These are phyloP conservation scores for Anoplolepis gracilipes DNA, from an alignment of 1,140 invertebrate species.

Conservation along the genomic window DNA sequence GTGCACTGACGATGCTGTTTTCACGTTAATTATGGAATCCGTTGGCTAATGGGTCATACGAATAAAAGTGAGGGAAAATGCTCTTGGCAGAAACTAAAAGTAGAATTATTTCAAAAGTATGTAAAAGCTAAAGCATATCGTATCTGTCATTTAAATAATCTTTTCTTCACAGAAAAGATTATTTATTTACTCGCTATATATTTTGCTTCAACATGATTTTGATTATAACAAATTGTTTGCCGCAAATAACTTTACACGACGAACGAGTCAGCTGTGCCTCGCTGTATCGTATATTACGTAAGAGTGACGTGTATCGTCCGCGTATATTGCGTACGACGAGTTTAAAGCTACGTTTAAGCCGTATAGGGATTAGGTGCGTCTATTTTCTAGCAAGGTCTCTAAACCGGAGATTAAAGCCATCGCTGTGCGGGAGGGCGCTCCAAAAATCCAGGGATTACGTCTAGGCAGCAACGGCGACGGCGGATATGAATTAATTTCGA, in stretches of 20 bases:
- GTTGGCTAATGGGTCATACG: conserved; percentile 50
- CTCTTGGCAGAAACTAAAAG: conserved; percentile 1
- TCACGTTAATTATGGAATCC: conserved; percentile 60
- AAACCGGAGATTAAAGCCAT: conserved; percentile 82
- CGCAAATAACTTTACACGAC: not conserved
- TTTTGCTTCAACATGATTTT: not conserved
- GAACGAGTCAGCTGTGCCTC: conserved; percentile 18
- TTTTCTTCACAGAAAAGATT: not conserved
- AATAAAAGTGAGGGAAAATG: conserved; percentile 45
- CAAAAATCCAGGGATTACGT: conserved; percentile 81
- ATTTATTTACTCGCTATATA: not conserved
- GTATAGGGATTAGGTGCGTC: conserved; percentile 73
- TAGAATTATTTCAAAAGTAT: not conserved
- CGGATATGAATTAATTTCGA: conserved; percentile 81
- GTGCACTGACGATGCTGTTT: conserved; percentile 49
- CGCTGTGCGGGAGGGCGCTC: conserved; percentile 80
- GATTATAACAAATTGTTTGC: conserved; percentile 13
- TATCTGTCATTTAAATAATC: not conserved
- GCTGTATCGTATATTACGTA: conserved; percentile 39
- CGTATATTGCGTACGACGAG: conserved; percentile 72
- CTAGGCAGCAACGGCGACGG: conserved; percentile 68
- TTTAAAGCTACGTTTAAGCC: conserved; percentile 81
- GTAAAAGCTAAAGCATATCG: too few species aligned
- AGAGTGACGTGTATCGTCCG: conserved; percentile 68
- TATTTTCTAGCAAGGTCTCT: conserved; percentile 76